Base-by-base conservation (phyloP, 2,888 invertebrate species). In the Formica aserva region DNA sequence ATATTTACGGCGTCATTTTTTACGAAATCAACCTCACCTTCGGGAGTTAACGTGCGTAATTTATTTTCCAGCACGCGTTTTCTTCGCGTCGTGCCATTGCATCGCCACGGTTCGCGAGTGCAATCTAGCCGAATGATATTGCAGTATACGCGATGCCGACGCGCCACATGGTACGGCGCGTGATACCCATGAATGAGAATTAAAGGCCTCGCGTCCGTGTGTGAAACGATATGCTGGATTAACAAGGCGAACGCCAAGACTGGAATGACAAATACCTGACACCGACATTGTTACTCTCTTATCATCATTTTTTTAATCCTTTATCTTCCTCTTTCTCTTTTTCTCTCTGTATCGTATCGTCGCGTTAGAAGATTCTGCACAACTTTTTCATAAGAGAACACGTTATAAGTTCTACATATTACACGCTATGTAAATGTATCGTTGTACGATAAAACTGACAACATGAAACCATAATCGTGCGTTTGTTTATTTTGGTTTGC, bases 31-130 rank as follows among this genome's bases (percentile, higher is more conserved):
- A 29, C 71, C 57, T 78, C 60, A 71, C 78, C 60, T 78, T 78
- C 71, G 60, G 71, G n/a, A 71, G 57, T 60, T 41, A 63, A 78
- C 15, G 71, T n/a, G 32, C 57, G 57, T 71, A 78, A 78, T 78
- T 78, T 78, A 71, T 78, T 78, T 75, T 15, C 60, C 60, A 52
- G 13, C 18, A n/a, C 78, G 78, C 55, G 57, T 60, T 69, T 78
- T 32, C 41, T 77, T 84, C 87, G 87, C 89, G 88, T 85, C 87
- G 85, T 90, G 86, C 87, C 88, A 84, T 91, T 85, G 84, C 91
- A 88, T 85, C 88, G 88, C 67, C 75, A 82, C 85, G 84, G 85
- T 69, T 84, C 84, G 84, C 83, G 83, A 67, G 87, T 85, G 86
- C 89, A 89, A 90, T 89, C 85, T 83, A 85, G 85, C 82, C 55